Percentiles rank a stretch among this genome's conserved stretches.
Conservation (phyloP, 2,888 invertebrate species). For the Orthosia cruda region DNA sequence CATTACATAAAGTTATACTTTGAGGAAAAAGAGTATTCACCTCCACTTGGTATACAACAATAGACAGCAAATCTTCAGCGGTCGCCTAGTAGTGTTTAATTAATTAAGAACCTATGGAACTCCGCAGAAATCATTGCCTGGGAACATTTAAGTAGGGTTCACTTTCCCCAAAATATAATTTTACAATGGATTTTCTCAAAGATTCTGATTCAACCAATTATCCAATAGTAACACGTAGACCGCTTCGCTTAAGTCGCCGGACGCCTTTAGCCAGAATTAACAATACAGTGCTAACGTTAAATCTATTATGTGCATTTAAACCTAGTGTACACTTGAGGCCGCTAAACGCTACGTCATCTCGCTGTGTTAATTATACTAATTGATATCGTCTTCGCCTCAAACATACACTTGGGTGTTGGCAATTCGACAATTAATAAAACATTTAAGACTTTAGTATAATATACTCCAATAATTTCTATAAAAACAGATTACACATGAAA, state of each 20-base stretch:
- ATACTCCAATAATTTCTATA: constrained; percentile 73
- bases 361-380: constrained; percentile 59
- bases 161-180: constrained; percentile 63
- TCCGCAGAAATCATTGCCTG: constrained; percentile 3
- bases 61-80: constrained; percentile 12
- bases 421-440: constrained; percentile 87
- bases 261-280: constrained; percentile 81
- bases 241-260: constrained; percentile 68
- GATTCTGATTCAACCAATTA: constrained; percentile 66
- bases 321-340: constrained; percentile 75
- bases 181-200: constrained; percentile 63
- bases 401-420: constrained; percentile 80
- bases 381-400: constrained; percentile 67
- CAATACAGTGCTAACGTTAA: constrained; percentile 79
- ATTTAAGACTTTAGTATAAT: constrained; percentile 72
- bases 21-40: constrained; percentile 40
- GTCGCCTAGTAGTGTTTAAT: constrained; percentile 3
- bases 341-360: constrained; percentile 46
- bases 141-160: constrained; percentile 11
- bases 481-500: constrained; percentile 71
- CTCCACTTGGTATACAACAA: constrained; percentile 19
- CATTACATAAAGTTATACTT: constrained; percentile 67
- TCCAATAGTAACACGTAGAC: constrained; percentile 81
- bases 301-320: constrained; percentile 77
- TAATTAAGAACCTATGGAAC: not conserved